phyloP scores from a whole-genome alignment of 1,140 invertebrate species.

The Drosophila pallidifrons region DNA sequence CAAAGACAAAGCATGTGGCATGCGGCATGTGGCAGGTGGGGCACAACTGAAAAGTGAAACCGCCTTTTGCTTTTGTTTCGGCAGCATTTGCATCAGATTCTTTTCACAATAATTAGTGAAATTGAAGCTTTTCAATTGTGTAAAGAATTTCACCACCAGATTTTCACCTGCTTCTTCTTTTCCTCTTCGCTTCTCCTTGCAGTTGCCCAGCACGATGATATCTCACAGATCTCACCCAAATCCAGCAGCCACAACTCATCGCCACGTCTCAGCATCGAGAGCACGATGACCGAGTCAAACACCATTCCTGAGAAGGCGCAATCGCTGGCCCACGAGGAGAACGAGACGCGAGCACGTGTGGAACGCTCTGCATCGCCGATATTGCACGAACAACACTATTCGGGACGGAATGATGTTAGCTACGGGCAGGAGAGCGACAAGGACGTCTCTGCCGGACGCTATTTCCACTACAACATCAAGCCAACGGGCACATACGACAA shows the following conservation, averaged over 20 bases:
- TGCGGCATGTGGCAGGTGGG: slow-evolving; percentile 20
- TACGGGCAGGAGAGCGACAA: slow-evolving; percentile 60
- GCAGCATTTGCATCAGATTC: slow-evolving; percentile 32
- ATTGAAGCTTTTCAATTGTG: slow-evolving; percentile 25
- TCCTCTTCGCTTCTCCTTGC: slow-evolving; percentile 22
- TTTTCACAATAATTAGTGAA: slow-evolving; percentile 49
- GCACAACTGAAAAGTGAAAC: slow-evolving; percentile 69
- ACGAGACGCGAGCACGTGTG: slow-evolving; percentile 70
- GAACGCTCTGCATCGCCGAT: slow-evolving; percentile 78
- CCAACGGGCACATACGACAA: slow-evolving; percentile 73
- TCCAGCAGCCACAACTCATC: slow-evolving; percentile 59
- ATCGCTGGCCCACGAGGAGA: slow-evolving; percentile 46
- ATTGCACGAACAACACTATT: slow-evolving; percentile 62
- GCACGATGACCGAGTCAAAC: slow-evolving; percentile 64
- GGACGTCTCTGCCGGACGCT: slow-evolving; percentile 69
- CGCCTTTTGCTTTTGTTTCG: slow-evolving; percentile 42
- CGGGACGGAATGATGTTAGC: slow-evolving; percentile 70
- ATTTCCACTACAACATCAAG: slow-evolving; percentile 83
- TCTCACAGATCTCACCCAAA: slow-evolving; percentile 84
- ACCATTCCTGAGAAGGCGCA: slow-evolving; percentile 25
- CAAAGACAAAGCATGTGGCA: slow-evolving; percentile 62
- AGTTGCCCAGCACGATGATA: slow-evolving; percentile 70
- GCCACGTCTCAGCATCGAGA: slow-evolving; percentile 59
- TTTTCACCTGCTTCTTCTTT: background rate
- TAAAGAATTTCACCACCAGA: slow-evolving; percentile 34